These are phyloP conservation scores for Hafferia zeledoni DNA, from an alignment of 2,797 vertebrate species.

Conservation along the genomic window DNA sequence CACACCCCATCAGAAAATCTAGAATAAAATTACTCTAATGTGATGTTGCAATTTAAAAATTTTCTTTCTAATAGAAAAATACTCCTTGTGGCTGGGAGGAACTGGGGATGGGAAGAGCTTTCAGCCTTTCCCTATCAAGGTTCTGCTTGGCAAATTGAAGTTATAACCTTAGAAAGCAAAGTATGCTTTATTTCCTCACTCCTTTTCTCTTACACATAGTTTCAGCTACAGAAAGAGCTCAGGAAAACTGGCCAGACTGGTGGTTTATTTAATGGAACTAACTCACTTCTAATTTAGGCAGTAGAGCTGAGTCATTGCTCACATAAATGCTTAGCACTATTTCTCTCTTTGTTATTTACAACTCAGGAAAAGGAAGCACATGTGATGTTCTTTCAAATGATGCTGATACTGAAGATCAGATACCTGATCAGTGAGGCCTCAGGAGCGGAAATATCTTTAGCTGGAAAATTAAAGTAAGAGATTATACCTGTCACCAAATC, in stretches of 20 bases:
- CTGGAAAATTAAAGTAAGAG: constrained; percentile 4
- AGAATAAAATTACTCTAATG: not conserved
- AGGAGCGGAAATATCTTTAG: not conserved
- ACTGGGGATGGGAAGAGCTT: not conserved
- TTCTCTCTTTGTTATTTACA: constrained; percentile 15
- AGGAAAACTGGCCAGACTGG: not conserved
- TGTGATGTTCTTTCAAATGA: not conserved
- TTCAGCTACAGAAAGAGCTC: not conserved
- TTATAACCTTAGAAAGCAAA: not conserved
- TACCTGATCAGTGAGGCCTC: not conserved
- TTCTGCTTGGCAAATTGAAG: not conserved
- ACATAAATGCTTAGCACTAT: not conserved
- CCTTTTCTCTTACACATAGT: not conserved
- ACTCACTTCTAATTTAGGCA: not conserved
- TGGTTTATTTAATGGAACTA: not conserved
- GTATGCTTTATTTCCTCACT: not conserved
- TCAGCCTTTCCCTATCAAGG: not conserved
- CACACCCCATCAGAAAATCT: not conserved
- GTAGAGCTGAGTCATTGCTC: constrained; percentile 22
- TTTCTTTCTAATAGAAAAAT: not conserved
- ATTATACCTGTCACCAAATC: not conserved
- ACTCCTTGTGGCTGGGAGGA: not conserved
- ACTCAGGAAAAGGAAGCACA: not conserved
- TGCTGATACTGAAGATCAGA: not conserved
- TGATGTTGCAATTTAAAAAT: not conserved